phyloP scores from a whole-genome alignment of 2,888 invertebrate species.

The Papilio elwesi region DNA sequence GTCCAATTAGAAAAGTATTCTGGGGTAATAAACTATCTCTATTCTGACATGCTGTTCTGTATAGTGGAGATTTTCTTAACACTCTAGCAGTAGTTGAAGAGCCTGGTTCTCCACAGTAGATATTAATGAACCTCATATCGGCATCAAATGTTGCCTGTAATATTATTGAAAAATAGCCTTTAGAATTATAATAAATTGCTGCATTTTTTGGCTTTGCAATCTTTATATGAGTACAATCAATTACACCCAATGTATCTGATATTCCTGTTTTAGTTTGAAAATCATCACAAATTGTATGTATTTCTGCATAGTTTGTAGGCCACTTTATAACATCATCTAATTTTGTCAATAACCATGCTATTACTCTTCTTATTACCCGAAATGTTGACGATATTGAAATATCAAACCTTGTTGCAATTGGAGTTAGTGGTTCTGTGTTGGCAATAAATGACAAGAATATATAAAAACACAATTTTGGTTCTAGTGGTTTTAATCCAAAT shows the following conservation, averaged over 20 bases:
- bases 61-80: conserved; percentile 64
- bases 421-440: conserved; percentile 64
- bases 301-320: conserved; percentile 60
- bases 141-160: conserved; percentile 66
- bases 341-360: conserved; percentile 68
- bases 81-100: conserved; percentile 63
- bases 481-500: conserved; percentile 67
- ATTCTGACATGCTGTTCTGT: conserved; percentile 59
- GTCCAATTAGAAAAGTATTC: conserved; percentile 64
- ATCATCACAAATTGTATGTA: conserved; percentile 55
- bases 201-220: conserved; percentile 69
- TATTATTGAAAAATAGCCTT: conserved; percentile 66
- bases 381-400: conserved; percentile 71
- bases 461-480: conserved; percentile 67
- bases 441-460: conserved; percentile 69
- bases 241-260: conserved; percentile 62
- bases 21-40: conserved; percentile 61
- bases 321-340: conserved; percentile 65
- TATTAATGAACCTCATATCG: conserved; percentile 64
- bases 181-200: conserved; percentile 64
- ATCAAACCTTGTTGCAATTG: conserved; percentile 68
- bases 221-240: conserved; percentile 66
- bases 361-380: conserved; percentile 65
- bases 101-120: conserved; percentile 71
- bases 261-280: conserved; percentile 64